Percentiles rank a stretch among this genome's conserved stretches.
phyloP scores from a whole-genome alignment of 1,140 invertebrate genomes.

The Ditylenchus dipsaci region DNA sequence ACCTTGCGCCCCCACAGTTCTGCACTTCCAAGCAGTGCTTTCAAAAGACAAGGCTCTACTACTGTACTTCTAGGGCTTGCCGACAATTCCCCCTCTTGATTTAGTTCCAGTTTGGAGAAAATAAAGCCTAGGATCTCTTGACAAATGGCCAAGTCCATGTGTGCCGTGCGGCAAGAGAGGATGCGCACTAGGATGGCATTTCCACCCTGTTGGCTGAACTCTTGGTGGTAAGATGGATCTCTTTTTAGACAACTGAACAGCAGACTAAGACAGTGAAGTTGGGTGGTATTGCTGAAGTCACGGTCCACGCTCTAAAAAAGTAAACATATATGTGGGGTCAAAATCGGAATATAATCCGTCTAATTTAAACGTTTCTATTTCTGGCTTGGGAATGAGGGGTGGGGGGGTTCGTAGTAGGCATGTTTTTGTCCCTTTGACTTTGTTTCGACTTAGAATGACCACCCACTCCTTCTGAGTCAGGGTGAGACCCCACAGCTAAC shows the following conservation, averaged over 20 bases:
- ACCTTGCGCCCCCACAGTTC: constrained; percentile 32
- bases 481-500: too few relatives aligned
- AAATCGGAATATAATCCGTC: not conserved
- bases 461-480: too few relatives aligned
- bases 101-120: constrained; percentile 33
- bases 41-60: constrained; percentile 28
- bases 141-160: constrained; percentile 23
- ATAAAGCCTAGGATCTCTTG: constrained; percentile 29
- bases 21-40: constrained; percentile 27
- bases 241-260: constrained; percentile 31
- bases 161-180: constrained; percentile 23
- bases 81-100: constrained; percentile 8
- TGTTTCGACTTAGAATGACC: too few relatives aligned
- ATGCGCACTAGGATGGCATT: constrained; percentile 26
- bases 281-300: constrained; percentile 10
- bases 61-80: constrained; percentile 24
- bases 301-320: constrained; percentile 36
- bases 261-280: constrained; percentile 22
- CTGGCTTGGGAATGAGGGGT: too few relatives aligned
- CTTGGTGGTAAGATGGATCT: constrained; percentile 30
- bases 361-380: too few relatives aligned
- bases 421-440: too few relatives aligned
- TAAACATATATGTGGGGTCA: constrained; percentile 3
- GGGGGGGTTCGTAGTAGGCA: too few relatives aligned
- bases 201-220: constrained; percentile 28